Conservation (phyloP, 2,113 vertebrate species). For the Choloepus hoffmanni region DNA sequence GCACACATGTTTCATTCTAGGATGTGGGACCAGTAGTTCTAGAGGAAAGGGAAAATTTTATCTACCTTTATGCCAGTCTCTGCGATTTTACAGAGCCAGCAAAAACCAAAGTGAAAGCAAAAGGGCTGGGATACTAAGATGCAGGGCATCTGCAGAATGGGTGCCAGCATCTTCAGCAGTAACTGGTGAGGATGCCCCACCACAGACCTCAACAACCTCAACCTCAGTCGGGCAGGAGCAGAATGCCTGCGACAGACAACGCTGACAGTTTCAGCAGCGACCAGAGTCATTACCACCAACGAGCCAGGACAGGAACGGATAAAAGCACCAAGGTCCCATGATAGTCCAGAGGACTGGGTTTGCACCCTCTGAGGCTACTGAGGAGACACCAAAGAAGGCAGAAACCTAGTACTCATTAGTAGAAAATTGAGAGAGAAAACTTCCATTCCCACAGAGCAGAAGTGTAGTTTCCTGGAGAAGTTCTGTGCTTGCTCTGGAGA, state of each 20-base stretch:
- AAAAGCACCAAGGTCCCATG: neutral
- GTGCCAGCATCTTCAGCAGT: neutral
- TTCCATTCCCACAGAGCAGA: slow-evolving; percentile 4
- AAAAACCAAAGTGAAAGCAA: neutral
- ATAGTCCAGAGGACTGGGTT: neutral
- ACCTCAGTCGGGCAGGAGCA: neutral
- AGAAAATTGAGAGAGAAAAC: slow-evolving; percentile 13
- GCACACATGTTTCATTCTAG: neutral
- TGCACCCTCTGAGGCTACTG: neutral
- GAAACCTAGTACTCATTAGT: neutral
- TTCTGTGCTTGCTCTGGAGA: neutral
- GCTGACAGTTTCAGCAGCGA: neutral
- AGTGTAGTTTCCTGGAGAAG: slow-evolving; percentile 6
- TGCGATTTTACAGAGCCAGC: neutral
- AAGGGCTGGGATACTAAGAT: neutral
- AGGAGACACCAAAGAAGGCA: neutral
- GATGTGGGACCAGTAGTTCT: neutral
- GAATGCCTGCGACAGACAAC: neutral
- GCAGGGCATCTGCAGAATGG: neutral
- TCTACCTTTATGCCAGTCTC: neutral
- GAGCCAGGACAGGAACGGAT: neutral
- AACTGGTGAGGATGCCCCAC: neutral
- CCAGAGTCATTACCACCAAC: neutral
- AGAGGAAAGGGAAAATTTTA: neutral
- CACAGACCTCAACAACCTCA: neutral